A percentile compares a stretch with the other conserved stretches of the same genome.
These are phyloP conservation scores for Cancer borealis DNA, from an alignment of 2,888 invertebrate species.

Conservation along the genomic window DNA sequence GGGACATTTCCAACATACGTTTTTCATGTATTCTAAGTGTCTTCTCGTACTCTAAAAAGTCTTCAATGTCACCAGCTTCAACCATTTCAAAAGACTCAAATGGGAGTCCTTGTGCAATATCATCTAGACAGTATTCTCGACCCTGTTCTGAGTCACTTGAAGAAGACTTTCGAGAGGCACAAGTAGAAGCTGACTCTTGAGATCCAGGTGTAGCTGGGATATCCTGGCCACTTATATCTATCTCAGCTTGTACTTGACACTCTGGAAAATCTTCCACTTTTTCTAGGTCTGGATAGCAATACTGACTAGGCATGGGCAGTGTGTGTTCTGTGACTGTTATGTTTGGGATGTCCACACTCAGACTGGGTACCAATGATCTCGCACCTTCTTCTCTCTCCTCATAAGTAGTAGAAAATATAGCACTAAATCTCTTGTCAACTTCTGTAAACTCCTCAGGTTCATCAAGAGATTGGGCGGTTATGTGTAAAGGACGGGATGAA, in stretches of 20 bases:
- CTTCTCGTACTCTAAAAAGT: conserved; percentile 75
- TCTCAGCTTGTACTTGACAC: conserved; percentile 69
- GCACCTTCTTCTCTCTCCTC: conserved; percentile 74
- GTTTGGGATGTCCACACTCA: conserved; percentile 82
- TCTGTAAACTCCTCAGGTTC: conserved; percentile 81
- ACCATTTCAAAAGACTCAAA: conserved; percentile 77
- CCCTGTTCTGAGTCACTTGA: conserved; percentile 84
- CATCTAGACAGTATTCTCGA: conserved; percentile 76
- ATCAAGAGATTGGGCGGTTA: conserved; percentile 78
- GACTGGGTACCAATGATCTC: conserved; percentile 55
- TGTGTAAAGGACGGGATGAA: conserved; percentile 63
- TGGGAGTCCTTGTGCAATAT: conserved; percentile 64
- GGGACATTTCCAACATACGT: conserved; percentile 75
- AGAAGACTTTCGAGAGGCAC: conserved; percentile 82
- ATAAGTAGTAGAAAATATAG: conserved; percentile 76
- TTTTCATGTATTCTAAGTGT: conserved; percentile 76
- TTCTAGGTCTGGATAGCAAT: conserved; percentile 82
- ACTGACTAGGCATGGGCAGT: conserved; percentile 81
- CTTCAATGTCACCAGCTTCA: conserved; percentile 74
- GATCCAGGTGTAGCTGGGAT: conserved; percentile 80
- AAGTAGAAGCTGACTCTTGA: conserved; percentile 84
- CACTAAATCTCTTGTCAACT: conserved; percentile 79
- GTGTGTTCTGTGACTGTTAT: conserved; percentile 85
- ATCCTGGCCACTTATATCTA: conserved; percentile 77
- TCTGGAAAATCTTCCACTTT: conserved; percentile 80